Conservation (phyloP, 2,888 invertebrate species). For the Ornithoptera alexandrae region DNA sequence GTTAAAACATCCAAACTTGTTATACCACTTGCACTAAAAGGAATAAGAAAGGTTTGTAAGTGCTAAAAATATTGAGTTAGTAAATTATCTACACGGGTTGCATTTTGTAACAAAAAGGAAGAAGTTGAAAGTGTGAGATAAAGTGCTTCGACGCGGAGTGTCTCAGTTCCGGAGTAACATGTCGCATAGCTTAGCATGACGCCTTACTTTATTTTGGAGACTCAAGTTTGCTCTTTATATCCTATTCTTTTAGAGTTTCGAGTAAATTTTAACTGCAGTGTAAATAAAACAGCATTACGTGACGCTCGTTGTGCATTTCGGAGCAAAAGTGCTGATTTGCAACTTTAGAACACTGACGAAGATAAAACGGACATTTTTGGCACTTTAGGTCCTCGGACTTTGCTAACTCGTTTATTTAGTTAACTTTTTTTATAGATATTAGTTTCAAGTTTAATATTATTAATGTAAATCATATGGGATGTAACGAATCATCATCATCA, state of each 20-base stretch:
- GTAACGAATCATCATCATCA: no score
- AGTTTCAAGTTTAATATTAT: neutral
- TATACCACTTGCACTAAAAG: conserved; percentile 23
- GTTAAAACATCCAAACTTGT: conserved; percentile 8
- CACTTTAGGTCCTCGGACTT: neutral
- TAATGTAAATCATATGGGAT: no score
- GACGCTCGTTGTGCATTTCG: conserved; percentile 22
- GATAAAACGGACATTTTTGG: conserved; percentile 15
- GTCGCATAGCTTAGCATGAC: conserved; percentile 31
- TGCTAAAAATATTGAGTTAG: conserved; percentile 31
- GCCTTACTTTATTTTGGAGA: conserved; percentile 30
- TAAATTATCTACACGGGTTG: conserved; percentile 31
- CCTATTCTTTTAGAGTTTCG: conserved; percentile 29
- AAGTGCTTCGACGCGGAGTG: conserved; percentile 31
- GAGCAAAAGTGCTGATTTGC: conserved; percentile 23
- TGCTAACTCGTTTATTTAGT: neutral
- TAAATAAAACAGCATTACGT: conserved; percentile 29
- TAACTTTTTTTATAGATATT: neutral
- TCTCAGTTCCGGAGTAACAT: conserved; percentile 30
- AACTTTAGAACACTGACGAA: conserved; percentile 10
- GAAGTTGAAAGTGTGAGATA: conserved; percentile 31
- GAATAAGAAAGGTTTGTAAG: conserved; percentile 21
- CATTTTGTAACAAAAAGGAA: conserved; percentile 31
- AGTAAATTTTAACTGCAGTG: conserved; percentile 27
- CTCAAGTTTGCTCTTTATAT: conserved; percentile 29